phyloP scores from a whole-genome alignment of 1,140 invertebrate species.

The Platorchestia sp. region DNA sequence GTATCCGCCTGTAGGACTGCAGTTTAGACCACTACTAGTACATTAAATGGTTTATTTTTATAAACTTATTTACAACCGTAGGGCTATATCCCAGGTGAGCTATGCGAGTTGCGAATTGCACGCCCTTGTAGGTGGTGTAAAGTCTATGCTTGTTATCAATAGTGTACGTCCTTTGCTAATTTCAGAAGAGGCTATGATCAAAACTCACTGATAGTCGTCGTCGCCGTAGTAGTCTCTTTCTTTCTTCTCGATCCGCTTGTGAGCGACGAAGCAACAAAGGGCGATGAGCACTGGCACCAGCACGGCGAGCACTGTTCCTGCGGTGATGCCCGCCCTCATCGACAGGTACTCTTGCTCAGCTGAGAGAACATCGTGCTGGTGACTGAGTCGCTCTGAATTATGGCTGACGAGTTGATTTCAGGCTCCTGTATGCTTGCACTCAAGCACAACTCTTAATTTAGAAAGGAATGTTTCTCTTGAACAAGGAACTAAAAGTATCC shows the following conservation, averaged over 20 bases:
- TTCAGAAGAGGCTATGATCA: background rate
- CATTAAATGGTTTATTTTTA: no score
- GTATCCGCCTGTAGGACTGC: background rate
- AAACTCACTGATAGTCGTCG: background rate
- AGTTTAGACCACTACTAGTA: background rate
- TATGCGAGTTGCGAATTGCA: background rate
- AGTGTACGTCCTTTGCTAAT: background rate
- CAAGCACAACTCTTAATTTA: no score
- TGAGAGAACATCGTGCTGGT: conserved; percentile 69
- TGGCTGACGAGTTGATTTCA: background rate
- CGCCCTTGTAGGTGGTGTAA: background rate
- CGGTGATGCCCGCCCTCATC: conserved; percentile 80
- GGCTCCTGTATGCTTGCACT: no score
- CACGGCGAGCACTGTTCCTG: conserved; percentile 81
- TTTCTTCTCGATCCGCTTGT: conserved; percentile 55
- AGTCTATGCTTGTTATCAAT: background rate
- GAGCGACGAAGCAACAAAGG: conserved; percentile 79
- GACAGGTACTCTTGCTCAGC: conserved; percentile 79
- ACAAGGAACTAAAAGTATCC: no score
- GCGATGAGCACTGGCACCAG: conserved; percentile 82
- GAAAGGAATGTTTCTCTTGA: no score
- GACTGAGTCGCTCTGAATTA: background rate
- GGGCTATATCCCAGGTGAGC: background rate
- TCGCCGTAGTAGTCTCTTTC: background rate
- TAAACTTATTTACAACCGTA: background rate